Evolutionary conservation across 1,140 invertebrate genomes (phyloP).

Genomic region (Halesus radiatus): DNA sequence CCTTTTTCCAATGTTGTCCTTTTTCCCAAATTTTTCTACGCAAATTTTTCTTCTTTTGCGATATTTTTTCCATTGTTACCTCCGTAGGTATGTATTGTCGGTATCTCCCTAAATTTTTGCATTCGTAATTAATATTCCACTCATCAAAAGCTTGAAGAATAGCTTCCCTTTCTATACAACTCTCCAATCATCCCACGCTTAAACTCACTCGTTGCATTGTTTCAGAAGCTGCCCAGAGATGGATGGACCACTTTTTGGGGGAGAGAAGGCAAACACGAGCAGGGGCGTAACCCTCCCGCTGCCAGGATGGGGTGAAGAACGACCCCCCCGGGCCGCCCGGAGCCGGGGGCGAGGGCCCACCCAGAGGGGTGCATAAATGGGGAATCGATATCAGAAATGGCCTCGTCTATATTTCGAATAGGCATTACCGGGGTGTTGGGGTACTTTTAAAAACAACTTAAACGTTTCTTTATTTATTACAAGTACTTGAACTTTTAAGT

Average conservation of each 20-base stretch:
- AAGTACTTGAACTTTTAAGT: conserved; percentile 54
- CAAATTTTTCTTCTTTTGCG: no score
- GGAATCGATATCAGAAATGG: conserved; percentile 57
- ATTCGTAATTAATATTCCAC: no score
- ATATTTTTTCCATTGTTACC: no score
- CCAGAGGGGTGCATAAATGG: conserved; percentile 52
- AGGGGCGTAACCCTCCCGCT: conserved; percentile 14
- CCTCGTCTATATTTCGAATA: conserved; percentile 58
- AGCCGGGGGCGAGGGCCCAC: conserved; percentile 1
- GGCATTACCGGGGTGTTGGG: conserved; percentile 55
- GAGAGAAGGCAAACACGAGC: conserved; percentile 14
- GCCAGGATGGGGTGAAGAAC: conserved; percentile 12
- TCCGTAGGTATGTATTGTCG: no score
- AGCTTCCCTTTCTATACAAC: not conserved
- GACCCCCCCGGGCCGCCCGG: conserved; percentile 16
- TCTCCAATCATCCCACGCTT: conserved; percentile 6
- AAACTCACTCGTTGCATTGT: conserved; percentile 46
- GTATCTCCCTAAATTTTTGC: no score
- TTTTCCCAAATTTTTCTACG: no score
- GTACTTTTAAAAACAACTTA: conserved; percentile 58
- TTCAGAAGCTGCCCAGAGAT: conserved; percentile 50
- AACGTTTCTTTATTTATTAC: conserved; percentile 58
- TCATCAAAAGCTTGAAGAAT: no score
- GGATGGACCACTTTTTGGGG: conserved; percentile 51
- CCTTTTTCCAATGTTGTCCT: no score